Conservation (phyloP, 2,888 invertebrate genomes). For the Malthinus seriepunctatus region DNA sequence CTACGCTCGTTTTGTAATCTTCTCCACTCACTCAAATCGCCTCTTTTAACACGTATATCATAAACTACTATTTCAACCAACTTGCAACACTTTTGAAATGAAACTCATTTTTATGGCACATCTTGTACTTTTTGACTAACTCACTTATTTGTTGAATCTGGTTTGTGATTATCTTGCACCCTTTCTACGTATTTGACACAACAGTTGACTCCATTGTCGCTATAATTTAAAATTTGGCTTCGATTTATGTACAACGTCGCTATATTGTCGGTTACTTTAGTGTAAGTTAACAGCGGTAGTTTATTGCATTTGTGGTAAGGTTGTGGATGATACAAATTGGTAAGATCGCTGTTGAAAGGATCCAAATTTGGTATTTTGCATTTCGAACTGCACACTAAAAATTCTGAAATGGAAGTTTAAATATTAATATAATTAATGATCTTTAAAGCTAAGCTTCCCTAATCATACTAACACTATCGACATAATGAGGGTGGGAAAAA, state of each 20-base stretch:
- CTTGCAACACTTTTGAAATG: too few species aligned
- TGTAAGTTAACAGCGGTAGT: conserved; percentile 47
- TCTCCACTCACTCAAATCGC: too few species aligned
- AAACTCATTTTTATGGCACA: too few species aligned
- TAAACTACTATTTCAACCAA: too few species aligned
- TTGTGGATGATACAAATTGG: conserved; percentile 57
- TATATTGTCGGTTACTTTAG: conserved; percentile 40
- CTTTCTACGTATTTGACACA: conserved; percentile 38
- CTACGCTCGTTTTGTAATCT: too few species aligned
- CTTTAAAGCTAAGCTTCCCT: too few species aligned
- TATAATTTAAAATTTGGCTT: conserved; percentile 42
- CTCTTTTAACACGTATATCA: too few species aligned
- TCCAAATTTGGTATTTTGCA: conserved; percentile 67
- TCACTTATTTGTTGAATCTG: conserved; percentile 28
- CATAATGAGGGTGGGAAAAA: too few species aligned
- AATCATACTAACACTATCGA: too few species aligned
- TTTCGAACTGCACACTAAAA: conserved; percentile 62
- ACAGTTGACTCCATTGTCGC: conserved; percentile 38
- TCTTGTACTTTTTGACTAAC: too few species aligned
- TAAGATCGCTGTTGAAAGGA: conserved; percentile 61
- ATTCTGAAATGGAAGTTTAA: conserved; percentile 47
- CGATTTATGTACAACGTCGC: conserved; percentile 47
- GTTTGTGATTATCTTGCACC: conserved; percentile 27
- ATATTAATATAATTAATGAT: too few species aligned
- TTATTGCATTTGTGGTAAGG: conserved; percentile 60